A percentile compares a stretch with the other conserved stretches of the same genome.
Evolutionary conservation across 2,797 vertebrate genomes (phyloP).

Genomic region (Psittacula echo): DNA sequence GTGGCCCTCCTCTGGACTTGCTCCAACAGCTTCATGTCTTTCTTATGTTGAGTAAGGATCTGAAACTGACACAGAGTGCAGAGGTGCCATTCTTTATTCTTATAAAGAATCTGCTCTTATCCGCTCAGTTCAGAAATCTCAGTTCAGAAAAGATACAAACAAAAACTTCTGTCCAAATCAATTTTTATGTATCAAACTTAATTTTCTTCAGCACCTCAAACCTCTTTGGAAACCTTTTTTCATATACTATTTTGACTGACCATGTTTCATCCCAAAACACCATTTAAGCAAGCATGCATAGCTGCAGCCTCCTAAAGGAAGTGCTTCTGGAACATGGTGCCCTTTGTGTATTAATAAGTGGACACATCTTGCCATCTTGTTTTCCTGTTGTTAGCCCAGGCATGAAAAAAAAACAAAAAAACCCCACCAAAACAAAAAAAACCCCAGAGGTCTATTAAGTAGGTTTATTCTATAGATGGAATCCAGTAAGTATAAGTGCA

Average conservation of each 20-base stretch:
- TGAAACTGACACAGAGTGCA: not conserved
- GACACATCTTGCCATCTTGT: not conserved
- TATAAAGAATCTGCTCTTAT: accelerated
- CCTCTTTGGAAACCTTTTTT: not conserved
- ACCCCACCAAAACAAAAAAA: not conserved
- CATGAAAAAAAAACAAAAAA: not conserved
- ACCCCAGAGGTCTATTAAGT: not conserved
- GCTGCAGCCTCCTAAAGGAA: not conserved
- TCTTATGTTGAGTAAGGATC: not conserved
- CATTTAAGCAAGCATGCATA: not conserved
- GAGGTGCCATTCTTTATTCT: not conserved
- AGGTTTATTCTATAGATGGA: not conserved
- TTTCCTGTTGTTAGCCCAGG: not conserved
- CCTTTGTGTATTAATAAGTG: not conserved
- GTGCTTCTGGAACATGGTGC: not conserved
- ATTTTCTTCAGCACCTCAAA: not conserved
- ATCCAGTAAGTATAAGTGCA: not conserved
- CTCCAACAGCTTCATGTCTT: no score
- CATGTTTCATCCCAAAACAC: not conserved
- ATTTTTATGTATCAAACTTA: not conserved
- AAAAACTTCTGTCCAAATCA: accelerated
- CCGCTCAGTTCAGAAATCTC: not conserved
- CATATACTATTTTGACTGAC: not conserved
- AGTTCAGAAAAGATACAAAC: not conserved
- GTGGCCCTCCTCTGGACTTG: no score